A percentile compares a stretch with the other conserved stretches of the same genome.
Conservation (phyloP, 2,113 vertebrate genomes). For the Cheirogaleus medius region DNA sequence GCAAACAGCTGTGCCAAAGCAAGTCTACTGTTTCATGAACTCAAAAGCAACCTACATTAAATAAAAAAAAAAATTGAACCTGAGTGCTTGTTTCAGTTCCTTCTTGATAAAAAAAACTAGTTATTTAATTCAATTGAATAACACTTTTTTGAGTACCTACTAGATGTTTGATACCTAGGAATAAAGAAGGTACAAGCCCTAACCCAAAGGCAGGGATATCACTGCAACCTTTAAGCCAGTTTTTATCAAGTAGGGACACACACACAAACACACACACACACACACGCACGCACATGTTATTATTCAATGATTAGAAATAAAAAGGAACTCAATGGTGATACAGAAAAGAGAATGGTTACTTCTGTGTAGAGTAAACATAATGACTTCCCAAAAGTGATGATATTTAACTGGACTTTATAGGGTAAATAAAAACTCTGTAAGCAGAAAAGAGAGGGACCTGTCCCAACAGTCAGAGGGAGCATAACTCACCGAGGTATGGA, state of each 20-base stretch:
- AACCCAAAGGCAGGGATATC: not conserved
- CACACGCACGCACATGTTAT: not conserved
- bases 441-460: not conserved
- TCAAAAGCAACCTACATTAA: not conserved
- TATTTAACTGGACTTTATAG: not conserved
- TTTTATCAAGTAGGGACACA: not conserved
- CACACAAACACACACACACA: not conserved
- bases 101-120: conserved; percentile 22
- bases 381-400: not conserved
- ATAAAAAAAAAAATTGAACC: not conserved
- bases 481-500: not conserved
- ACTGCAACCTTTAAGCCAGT: not conserved
- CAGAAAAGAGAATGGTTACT: not conserved
- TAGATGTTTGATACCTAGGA: not conserved
- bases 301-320: not conserved
- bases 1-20: conserved; percentile 66
- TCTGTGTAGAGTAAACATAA: not conserved
- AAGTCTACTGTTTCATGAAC: not conserved
- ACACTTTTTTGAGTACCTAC: not conserved
- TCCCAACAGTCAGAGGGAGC: not conserved
- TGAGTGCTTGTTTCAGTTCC: not conserved
- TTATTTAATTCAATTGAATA: conserved; percentile 29
- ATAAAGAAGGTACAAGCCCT: not conserved
- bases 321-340: not conserved
- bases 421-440: not conserved